Evolutionary conservation across 2,797 vertebrate genomes (phyloP), one percentile per base, ranked within the genome.

Genomic region (Amblyraja radiata): DNA sequence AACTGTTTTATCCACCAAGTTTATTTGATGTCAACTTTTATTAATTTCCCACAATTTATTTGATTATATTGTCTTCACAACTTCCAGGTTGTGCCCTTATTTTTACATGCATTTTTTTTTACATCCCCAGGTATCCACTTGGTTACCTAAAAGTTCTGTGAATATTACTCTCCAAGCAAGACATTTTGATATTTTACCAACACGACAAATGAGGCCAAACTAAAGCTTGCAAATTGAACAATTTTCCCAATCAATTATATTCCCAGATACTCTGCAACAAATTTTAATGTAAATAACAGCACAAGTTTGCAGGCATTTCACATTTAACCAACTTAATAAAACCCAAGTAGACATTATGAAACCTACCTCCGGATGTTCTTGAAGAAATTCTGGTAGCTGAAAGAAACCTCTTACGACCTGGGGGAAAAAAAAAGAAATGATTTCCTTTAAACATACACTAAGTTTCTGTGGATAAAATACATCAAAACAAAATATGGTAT

Each of bases 381-480:
- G 97, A 71, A 97, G 96, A 95, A 99, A 99, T 95, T 98, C 98
- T 94, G 99, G 99, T 93, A 99, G 98, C 95, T 98, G 98, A 97
- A 99, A 99, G 98, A 99, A 98, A 96, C 99, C 99, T 97, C 99
- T 99, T 96, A 97, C 98, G 94, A 99, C 98, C 98, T 99, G 95
- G 94, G 95, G 96, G 97, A 94, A 95, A 96, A 94, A 95, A 95
- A 95, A 95, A 94, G 94, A 94, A 95, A 95, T 94, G 94, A 93
- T 93, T 97, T 97, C 95, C 16, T 88, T 65, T 88, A 65, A 88
- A 63, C 28, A 68, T 36, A 88, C 2, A 68, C 28, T 18, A 36
- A 6, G 32, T 36, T 88, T 88, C 63, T 32, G 32, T 36, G 7
- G 36, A 88, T 36, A 86, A 68, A 74, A 68, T 2, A 61, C 84